Percentiles rank a stretch among this genome's conserved stretches.
These are phyloP conservation scores for Euproctis similis DNA, from an alignment of 2,888 invertebrate genomes.

Conservation along the genomic window DNA sequence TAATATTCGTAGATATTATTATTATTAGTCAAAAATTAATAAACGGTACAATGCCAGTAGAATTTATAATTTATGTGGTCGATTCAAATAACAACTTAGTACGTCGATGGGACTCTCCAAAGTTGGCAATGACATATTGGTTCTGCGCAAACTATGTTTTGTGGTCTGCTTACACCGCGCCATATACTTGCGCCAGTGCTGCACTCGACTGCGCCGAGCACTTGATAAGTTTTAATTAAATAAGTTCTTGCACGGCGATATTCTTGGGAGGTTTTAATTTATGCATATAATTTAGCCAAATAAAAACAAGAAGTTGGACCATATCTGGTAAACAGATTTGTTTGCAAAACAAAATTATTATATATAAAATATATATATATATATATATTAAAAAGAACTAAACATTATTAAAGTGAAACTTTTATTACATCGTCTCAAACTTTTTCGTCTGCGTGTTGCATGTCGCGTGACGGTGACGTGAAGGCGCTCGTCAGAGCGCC, in stretches of 20 bases:
- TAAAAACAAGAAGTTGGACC: slow-evolving; percentile 22
- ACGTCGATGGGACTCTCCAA: no score
- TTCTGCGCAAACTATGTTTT: slow-evolving; percentile 43
- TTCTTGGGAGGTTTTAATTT: slow-evolving; percentile 24
- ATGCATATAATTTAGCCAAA: slow-evolving; percentile 21
- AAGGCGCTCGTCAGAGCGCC: no score
- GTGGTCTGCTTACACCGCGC: slow-evolving; percentile 29
- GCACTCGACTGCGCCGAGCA: slow-evolving; percentile 15
- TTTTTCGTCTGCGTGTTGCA: no score
- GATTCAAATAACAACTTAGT: no score
- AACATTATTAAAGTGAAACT: no score
- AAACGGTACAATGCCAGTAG: slow-evolving; percentile 29
- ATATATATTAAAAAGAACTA: no score
- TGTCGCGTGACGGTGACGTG: no score
- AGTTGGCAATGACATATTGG: slow-evolving; percentile 55
- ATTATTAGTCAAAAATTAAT: slow-evolving; percentile 29
- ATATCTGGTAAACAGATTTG: no score
- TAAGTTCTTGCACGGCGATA: slow-evolving; percentile 19
- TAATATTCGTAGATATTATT: no score
- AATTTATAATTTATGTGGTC: slow-evolving; percentile 44
- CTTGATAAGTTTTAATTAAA: slow-evolving; percentile 30
- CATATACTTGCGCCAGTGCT: slow-evolving; percentile 18
- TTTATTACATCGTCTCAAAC: no score
- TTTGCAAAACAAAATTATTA: no score
- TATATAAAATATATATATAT: no score